phyloP scores from a whole-genome alignment of 53 echinoderm and acorn worm genomes.

The Temnopleurus reevesii region DNA sequence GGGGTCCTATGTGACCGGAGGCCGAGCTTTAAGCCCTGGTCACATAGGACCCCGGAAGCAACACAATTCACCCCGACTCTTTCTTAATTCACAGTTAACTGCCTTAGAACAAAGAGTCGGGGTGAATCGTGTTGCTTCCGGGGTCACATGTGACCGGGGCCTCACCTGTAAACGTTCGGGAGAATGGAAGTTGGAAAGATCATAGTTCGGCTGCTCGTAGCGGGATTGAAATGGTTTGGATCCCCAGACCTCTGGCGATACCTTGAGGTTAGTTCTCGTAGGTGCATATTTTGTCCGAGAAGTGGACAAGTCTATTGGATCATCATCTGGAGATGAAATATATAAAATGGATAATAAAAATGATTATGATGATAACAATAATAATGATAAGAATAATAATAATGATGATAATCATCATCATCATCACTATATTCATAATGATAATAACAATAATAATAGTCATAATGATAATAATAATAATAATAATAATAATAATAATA shows the following conservation, averaged over 20 bases:
- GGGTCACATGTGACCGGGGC: too few relatives aligned
- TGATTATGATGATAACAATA: not conserved
- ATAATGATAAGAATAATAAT: not conserved
- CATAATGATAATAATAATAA: not conserved
- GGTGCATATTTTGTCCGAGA: not conserved
- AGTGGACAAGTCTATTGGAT: not conserved
- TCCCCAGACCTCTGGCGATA: not conserved
- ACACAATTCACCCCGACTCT: too few relatives aligned
- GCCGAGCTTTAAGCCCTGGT: too few relatives aligned
- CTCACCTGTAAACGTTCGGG: too few relatives aligned
- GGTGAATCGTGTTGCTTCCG: too few relatives aligned
- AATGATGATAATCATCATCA: not conserved
- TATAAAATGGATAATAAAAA: not conserved
- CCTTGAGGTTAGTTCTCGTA: not conserved
- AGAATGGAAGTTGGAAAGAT: too few relatives aligned
- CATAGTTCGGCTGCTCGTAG: not conserved
- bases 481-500: not conserved
- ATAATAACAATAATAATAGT: not conserved
- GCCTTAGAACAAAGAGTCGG: too few relatives aligned
- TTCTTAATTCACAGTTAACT: too few relatives aligned
- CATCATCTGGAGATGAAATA: not conserved
- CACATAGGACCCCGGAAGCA: too few relatives aligned
- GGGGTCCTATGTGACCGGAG: too few relatives aligned
- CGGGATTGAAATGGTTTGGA: not conserved
- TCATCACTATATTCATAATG: not conserved